phyloP scores from a whole-genome alignment of 2,888 invertebrate genomes.

The Hartigia nigra region DNA sequence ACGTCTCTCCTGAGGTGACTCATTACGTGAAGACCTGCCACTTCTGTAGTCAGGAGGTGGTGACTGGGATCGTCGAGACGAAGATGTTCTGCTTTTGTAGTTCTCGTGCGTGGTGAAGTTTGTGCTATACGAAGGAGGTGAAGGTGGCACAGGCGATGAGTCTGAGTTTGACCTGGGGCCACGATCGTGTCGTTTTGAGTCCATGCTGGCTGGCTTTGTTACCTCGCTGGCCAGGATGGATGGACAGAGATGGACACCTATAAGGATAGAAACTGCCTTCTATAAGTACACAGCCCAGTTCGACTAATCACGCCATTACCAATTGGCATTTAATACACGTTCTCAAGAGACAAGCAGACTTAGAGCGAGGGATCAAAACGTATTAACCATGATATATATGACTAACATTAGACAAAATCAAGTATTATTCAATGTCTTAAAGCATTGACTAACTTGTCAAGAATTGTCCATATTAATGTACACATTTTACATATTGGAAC shows the following conservation, averaged over 20 bases:
- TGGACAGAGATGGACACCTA: conserved; percentile 74
- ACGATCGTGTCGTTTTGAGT: conserved; percentile 70
- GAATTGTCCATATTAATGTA: background rate
- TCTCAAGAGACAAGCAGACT: conserved; percentile 43
- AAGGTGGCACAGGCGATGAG: conserved; percentile 54
- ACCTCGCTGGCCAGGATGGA: conserved; percentile 69
- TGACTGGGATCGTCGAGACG: conserved; percentile 20
- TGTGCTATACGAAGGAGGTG: conserved; percentile 56
- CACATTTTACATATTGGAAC: background rate
- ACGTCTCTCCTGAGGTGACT: conserved; percentile 54
- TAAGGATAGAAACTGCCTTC: conserved; percentile 78
- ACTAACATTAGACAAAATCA: background rate
- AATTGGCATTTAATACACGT: conserved; percentile 38
- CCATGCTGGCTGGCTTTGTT: conserved; percentile 71
- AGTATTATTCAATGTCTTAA: background rate
- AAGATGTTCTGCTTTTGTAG: conserved; percentile 49
- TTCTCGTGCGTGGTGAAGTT: conserved; percentile 49
- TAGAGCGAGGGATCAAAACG: conserved; percentile 41
- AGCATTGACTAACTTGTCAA: background rate
- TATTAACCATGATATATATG: background rate
- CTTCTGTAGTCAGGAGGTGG: conserved; percentile 10
- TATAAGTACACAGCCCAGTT: conserved; percentile 66
- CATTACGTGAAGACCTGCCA: conserved; percentile 44
- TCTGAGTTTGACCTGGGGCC: conserved; percentile 58
- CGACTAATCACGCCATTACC: conserved; percentile 48